Percentiles rank a stretch among this genome's conserved stretches.
These are phyloP conservation scores for Uloborus plumipes DNA, from an alignment of 2,888 invertebrate species.

Conservation along the genomic window DNA sequence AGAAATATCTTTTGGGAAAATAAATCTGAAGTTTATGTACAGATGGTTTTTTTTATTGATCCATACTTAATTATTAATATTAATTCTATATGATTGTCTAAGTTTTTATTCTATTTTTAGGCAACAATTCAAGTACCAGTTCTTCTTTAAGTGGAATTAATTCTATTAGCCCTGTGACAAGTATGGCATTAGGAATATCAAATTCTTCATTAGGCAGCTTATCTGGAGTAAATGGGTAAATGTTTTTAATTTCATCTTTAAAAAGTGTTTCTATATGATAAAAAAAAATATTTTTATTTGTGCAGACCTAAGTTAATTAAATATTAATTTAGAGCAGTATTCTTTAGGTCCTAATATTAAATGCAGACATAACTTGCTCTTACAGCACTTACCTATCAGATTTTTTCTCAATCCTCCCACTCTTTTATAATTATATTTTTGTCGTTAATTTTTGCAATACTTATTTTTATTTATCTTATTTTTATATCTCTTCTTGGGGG, in stretches of 20 bases:
- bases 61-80: background rate
- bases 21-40: background rate
- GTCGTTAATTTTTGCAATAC: too few species aligned
- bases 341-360: too few species aligned
- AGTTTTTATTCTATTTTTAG: conserved; percentile 25
- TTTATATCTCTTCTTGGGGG: too few species aligned
- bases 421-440: too few species aligned
- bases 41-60: background rate
- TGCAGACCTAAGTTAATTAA: too few species aligned
- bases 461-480: too few species aligned
- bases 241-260: background rate
- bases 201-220: conserved; percentile 65
- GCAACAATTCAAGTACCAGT: conserved; percentile 59
- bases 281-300: too few species aligned
- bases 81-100: background rate
- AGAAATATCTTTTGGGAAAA: too few species aligned
- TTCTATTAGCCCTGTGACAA: conserved; percentile 66
- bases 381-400: too few species aligned
- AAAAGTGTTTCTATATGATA: background rate
- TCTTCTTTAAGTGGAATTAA: conserved; percentile 66
- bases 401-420: too few species aligned
- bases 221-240: conserved; percentile 66
- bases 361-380: too few species aligned
- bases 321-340: too few species aligned
- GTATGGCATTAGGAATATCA: conserved; percentile 66